A percentile compares a stretch with the other conserved stretches of the same genome.
Conservation (phyloP, 2,113 vertebrate species). For the Muscicapa adusta region DNA sequence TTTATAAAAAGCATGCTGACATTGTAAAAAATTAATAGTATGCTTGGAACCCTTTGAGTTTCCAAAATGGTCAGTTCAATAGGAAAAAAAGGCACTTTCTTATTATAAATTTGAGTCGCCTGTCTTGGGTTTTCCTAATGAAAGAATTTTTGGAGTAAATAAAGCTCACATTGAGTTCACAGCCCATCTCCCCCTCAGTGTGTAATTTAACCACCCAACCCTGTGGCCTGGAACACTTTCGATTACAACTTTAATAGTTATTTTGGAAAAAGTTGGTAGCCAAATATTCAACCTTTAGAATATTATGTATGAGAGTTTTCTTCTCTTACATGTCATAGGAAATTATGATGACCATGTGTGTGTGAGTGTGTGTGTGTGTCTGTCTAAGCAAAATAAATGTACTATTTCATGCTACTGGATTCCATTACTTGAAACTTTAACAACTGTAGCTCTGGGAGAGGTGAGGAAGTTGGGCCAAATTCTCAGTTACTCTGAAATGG, state of each 20-base stretch:
- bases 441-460: slow-evolving; percentile 8
- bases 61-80: slow-evolving; percentile 46
- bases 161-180: slow-evolving; percentile 37
- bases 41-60: slow-evolving; percentile 58
- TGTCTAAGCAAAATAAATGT: background rate
- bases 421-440: slow-evolving; percentile 37
- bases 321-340: slow-evolving; percentile 61
- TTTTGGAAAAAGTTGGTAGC: slow-evolving; percentile 52
- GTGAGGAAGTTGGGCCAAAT: background rate
- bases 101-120: slow-evolving; percentile 58
- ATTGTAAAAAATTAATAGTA: slow-evolving; percentile 68
- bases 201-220: slow-evolving; percentile 53
- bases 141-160: slow-evolving; percentile 46
- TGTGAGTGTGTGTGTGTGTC: background rate
- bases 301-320: slow-evolving; percentile 50
- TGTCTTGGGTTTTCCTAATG: slow-evolving; percentile 59
- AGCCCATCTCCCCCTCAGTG: slow-evolving; percentile 1
- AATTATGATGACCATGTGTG: slow-evolving; percentile 30
- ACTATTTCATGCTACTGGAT: slow-evolving; percentile 40
- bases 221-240: slow-evolving; percentile 58
- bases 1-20: slow-evolving; percentile 69
- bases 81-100: slow-evolving; percentile 28
- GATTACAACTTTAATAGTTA: slow-evolving; percentile 58
- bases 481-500: slow-evolving; percentile 33
- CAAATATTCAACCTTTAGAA: slow-evolving; percentile 66